A percentile compares a stretch with the other conserved stretches of the same genome.
These are phyloP conservation scores for Oophaga sylvatica DNA, from an alignment of 2,797 vertebrate species.

Conservation along the genomic window DNA sequence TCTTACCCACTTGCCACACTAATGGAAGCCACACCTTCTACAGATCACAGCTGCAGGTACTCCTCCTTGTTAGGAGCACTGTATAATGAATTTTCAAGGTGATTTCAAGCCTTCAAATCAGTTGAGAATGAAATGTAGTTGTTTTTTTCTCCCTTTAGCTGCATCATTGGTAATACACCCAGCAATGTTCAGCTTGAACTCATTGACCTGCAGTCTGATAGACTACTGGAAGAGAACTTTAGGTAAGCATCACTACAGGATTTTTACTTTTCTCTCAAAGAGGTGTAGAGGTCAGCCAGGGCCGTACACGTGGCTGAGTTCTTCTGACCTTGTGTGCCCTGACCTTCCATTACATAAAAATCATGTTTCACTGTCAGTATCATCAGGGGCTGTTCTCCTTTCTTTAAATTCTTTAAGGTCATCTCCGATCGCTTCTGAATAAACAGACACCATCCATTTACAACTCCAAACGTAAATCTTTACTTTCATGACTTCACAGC, in stretches of 20 bases:
- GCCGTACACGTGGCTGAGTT: no score
- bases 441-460: no score
- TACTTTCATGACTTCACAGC: no score
- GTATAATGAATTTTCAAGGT: conserved; percentile 5
- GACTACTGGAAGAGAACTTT: conserved; percentile 29
- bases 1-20: not conserved
- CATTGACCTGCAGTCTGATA: conserved; percentile 66
- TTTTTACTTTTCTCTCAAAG: conserved; percentile 58
- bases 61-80: conserved; percentile 26
- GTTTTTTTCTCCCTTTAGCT: conserved; percentile 31
- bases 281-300: not conserved
- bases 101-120: conserved; percentile 34
- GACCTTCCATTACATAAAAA: no score
- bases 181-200: not conserved
- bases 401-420: no score
- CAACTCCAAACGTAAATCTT: no score
- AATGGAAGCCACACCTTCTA: not conserved
- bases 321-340: no score
- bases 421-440: no score
- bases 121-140: conserved; percentile 34
- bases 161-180: conserved; percentile 27
- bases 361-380: no score
- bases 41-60: not conserved
- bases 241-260: conserved; percentile 24
- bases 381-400: no score